Conservation (phyloP, 64 coral and sea anemone species). For the Acropora tenuis region DNA sequence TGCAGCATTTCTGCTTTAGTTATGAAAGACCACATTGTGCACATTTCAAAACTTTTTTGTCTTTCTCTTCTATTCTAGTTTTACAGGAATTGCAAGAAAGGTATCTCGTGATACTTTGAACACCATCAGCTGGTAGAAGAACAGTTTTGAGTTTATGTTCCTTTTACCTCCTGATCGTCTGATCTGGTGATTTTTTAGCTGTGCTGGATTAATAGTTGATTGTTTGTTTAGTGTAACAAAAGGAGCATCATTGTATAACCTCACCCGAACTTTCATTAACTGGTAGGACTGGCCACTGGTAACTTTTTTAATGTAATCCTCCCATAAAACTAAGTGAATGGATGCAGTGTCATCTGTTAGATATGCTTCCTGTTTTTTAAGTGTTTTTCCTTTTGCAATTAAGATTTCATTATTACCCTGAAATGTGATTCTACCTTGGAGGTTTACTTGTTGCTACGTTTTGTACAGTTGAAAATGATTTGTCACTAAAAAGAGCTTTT, state of each 20-base stretch:
- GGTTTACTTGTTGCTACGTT: conserved; percentile 10
- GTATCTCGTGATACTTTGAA: conserved; percentile 23
- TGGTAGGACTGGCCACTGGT: conserved; percentile 12
- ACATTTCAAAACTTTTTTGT: conserved; percentile 20
- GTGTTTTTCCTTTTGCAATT: conserved; percentile 46
- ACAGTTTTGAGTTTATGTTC: conserved; percentile 17
- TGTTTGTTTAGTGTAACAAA: conserved; percentile 65
- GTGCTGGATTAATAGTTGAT: conserved; percentile 16
- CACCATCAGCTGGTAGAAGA: not conserved
- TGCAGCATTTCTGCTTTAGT: conserved; percentile 11
- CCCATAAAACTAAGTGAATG: conserved; percentile 57
- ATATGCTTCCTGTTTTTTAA: conserved; percentile 57
- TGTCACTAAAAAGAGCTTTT: not conserved
- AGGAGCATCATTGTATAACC: conserved; percentile 35
- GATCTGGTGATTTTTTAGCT: conserved; percentile 14
- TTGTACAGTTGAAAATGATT: conserved; percentile 11
- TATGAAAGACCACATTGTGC: not conserved
- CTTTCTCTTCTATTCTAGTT: conserved; percentile 17
- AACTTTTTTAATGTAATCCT: conserved; percentile 55
- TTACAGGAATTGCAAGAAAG: conserved; percentile 32
- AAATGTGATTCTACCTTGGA: conserved; percentile 26
- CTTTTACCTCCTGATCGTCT: conserved; percentile 10
- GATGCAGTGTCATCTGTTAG: conserved; percentile 59
- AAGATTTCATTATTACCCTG: conserved; percentile 39
- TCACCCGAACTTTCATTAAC: conserved; percentile 50